A percentile compares a stretch with the other conserved stretches of the same genome.
phyloP scores from a whole-genome alignment of 2,113 vertebrate species.

The zebrafish (Danio rerio) region GRCz12tu NC_133184.1:29577001-29577500 shows the following conservation, averaged over 20 bases:
- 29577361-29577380: constrained; percentile 34
- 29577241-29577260: background rate
- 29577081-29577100: constrained; percentile 53
- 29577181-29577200: background rate
- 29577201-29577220: constrained; percentile 23
- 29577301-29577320: constrained; percentile 13
- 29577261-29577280: constrained; percentile 9
- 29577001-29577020: constrained; percentile 81
- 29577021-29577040: constrained; percentile 75
- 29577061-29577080: background rate
- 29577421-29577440: constrained; percentile 34
- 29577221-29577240: background rate
- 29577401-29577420: constrained; percentile 14
- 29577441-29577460: constrained; percentile 55
- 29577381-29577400: constrained; percentile 18
- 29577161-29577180: background rate
- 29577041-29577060: constrained; percentile 32
- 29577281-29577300: background rate
- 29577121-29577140: constrained; percentile 60
- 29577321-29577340: background rate
- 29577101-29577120: constrained; percentile 69
- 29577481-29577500: constrained; percentile 62
- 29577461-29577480: constrained; percentile 58
- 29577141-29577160: background rate
- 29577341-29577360: constrained; percentile 17